Percentiles rank a stretch among this genome's conserved stretches.
Conservation (phyloP, 2,113 vertebrate genomes). For the Dasyprocta punctata region DNA sequence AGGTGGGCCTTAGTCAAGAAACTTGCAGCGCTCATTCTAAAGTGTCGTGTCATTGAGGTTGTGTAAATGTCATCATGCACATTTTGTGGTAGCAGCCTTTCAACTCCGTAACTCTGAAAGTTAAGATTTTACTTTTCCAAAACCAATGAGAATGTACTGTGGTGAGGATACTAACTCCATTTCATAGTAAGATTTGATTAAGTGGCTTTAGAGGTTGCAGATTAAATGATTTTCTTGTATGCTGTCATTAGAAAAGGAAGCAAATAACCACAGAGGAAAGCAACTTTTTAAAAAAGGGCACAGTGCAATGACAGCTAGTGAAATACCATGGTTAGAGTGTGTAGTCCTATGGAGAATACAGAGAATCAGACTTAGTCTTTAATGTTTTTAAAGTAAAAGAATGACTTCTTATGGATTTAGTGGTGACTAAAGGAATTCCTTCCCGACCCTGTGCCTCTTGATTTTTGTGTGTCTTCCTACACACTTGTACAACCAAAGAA, state of each 20-base stretch:
- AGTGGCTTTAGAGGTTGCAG: constrained; percentile 16
- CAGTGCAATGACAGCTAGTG: background rate
- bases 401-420: background rate
- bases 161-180: background rate
- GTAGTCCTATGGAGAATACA: background rate
- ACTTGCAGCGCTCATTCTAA: background rate
- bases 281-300: background rate
- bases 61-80: constrained; percentile 72
- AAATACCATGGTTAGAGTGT: background rate
- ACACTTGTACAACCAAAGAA: background rate
- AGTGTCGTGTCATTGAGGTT: constrained; percentile 50
- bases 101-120: constrained; percentile 56
- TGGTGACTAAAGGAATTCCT: background rate
- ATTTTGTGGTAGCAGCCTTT: constrained; percentile 67
- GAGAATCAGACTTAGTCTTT: background rate
- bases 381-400: constrained; percentile 14
- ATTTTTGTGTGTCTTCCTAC: background rate
- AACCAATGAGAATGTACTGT: constrained; percentile 18
- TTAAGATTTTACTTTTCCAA: constrained; percentile 46
- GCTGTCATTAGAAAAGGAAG: constrained; percentile 48
- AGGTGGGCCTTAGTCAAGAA: constrained; percentile 64
- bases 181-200: constrained; percentile 41
- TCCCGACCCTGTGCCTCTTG: background rate
- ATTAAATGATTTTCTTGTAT: constrained; percentile 41
- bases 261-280: background rate